A percentile compares a stretch with the other conserved stretches of the same genome.
Conservation (phyloP, 1,140 invertebrate genomes). For the Trinorchestia longiramus region DNA sequence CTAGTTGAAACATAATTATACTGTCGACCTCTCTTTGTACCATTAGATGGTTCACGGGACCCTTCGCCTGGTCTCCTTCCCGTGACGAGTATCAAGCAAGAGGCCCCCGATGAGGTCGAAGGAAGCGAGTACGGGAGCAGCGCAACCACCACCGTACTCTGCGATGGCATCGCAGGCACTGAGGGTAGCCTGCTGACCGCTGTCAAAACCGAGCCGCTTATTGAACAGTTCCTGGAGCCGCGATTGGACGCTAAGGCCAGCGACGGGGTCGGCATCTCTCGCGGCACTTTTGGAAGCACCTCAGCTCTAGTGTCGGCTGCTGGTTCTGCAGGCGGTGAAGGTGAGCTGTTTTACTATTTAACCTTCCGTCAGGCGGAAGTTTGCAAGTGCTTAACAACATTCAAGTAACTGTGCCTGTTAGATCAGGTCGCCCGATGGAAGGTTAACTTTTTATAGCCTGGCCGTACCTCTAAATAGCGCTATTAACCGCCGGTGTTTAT, state of each 20-base stretch:
- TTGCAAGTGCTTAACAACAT: too few species aligned
- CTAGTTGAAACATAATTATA: too few species aligned
- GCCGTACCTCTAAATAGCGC: too few species aligned
- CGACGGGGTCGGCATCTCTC: not conserved
- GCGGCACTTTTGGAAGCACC: slow-evolving; percentile 4
- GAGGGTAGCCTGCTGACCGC: not conserved
- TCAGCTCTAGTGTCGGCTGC: not conserved
- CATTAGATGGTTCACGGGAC: not conserved
- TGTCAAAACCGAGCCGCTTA: slow-evolving; percentile 13
- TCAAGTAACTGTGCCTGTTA: too few species aligned
- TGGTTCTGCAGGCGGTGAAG: not conserved
- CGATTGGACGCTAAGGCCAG: not conserved
- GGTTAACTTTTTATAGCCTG: too few species aligned
- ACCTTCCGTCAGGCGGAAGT: not conserved
- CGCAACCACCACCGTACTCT: not conserved
- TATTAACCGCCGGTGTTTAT: too few species aligned
- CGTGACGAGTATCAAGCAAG: not conserved
- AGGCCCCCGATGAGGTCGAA: not conserved
- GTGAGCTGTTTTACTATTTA: not conserved
- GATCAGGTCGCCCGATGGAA: too few species aligned
- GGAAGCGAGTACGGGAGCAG: not conserved
- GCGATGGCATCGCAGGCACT: not conserved
- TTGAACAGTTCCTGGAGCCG: slow-evolving; percentile 21
- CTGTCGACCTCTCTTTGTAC: not conserved
- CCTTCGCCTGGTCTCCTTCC: not conserved